Evolutionary conservation across 2,888 invertebrate species (phyloP).

Genomic region (Agrochola macilenta): DNA sequence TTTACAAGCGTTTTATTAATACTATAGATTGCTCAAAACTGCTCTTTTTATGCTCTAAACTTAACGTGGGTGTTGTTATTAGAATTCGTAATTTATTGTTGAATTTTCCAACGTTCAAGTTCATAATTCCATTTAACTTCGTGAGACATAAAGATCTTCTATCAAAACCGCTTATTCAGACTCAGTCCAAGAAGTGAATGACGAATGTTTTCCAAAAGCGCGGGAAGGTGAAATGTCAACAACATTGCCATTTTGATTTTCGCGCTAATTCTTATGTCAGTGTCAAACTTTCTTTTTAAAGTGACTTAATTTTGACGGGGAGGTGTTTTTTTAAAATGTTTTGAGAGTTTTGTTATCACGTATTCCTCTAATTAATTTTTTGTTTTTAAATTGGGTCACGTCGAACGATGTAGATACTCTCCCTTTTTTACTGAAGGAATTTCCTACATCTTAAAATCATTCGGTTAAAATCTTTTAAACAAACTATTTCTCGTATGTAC

Average conservation of each 20-base stretch:
- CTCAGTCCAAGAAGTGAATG: constrained; percentile 32
- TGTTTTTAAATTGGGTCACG: not conserved
- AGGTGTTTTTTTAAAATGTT: constrained; percentile 12
- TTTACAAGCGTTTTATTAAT: constrained; percentile 49
- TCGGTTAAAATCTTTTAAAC: constrained; percentile 22
- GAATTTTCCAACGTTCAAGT: constrained; percentile 53
- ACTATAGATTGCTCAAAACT: constrained; percentile 44
- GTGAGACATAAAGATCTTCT: constrained; percentile 59
- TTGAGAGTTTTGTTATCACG: not conserved
- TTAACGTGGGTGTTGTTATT: constrained; percentile 49
- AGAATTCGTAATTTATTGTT: constrained; percentile 58
- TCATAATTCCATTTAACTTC: constrained; percentile 61
- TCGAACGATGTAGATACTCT: not conserved
- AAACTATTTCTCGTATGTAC: constrained; percentile 24
- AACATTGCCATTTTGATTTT: constrained; percentile 27
- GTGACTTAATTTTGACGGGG: not conserved
- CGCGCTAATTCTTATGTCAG: constrained; percentile 29
- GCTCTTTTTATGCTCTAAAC: constrained; percentile 47
- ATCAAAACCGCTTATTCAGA: constrained; percentile 51
- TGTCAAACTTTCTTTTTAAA: constrained; percentile 32
- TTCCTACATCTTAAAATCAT: constrained; percentile 28
- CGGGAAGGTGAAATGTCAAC: constrained; percentile 43
- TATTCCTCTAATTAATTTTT: constrained; percentile 12
- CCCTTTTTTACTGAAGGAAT: not conserved
- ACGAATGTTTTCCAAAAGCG: constrained; percentile 41